Evolutionary conservation across 2,113 vertebrate species (phyloP), one percentile per base, ranked within the genome.

Genomic region (Camelus bactrianus): DNA sequence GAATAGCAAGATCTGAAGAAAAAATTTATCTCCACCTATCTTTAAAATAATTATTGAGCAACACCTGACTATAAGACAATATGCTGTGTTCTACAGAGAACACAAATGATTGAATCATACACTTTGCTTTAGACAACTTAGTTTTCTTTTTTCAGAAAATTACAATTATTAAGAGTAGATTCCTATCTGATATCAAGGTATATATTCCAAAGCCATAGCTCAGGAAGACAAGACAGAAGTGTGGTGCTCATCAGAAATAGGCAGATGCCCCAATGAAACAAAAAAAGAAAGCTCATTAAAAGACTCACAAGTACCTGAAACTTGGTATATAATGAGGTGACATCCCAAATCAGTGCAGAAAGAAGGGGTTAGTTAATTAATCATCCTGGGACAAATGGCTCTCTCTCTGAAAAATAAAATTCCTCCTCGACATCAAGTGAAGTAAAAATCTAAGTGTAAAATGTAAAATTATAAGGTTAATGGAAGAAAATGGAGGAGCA

Each of bases 321-420:
- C 28, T 72, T 76, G 20, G 22, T 48, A n/a, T 97, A 30, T 67
- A 80, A 81, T 62, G 65, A 85, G n/a, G 24, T 80, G 35, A 72
- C 54, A 67, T 52, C 30, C 26, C 12, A 83, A 88, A 92, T 89
- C 67, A 77, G 56, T 92, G 67, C 16, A 54, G 30, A 85, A 89
- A 85, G 48, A 73, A 46, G 11, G 24, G 3, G 42, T 26, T 69
- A 84, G 16, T 82, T 56, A 70, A 84, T 92, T 96, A 92, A 87
- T 93, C 64, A 95, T 54, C 42, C 64, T 80, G 52, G 46, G 8
- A 87, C 62, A 91, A 93, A 54, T 80, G 65, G n/a, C 5, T 77
- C 96, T 82, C 60, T 70, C 42, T 48, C 32, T 85, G 54, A 84
- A 93, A 93, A 83, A 11, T 65, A 64, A 97, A 82, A 91, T 58